Percentiles rank a stretch among this genome's conserved stretches.
Evolutionary conservation across 2,888 invertebrate species (phyloP).

Genomic region (Spilarctia lutea): DNA sequence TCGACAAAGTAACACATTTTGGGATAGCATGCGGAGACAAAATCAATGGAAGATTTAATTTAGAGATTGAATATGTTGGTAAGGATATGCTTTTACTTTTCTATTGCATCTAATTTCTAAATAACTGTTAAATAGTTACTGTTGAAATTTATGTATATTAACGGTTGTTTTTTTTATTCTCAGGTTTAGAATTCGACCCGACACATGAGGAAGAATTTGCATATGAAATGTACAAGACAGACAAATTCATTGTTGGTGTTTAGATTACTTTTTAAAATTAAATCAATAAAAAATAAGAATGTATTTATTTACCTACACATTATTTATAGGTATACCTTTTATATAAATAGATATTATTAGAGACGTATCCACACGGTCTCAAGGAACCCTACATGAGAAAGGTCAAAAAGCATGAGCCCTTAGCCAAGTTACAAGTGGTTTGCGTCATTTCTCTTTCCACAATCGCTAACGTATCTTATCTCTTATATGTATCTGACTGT

Average conservation of each 20-base stretch:
- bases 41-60: slow-evolving; percentile 93
- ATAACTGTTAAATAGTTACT: neutral
- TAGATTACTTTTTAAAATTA: slow-evolving; percentile 59
- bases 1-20: slow-evolving; percentile 89
- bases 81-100: slow-evolving; percentile 34
- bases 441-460: too few species aligned
- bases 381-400: too few species aligned
- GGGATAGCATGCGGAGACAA: slow-evolving; percentile 94
- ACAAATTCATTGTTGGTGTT: slow-evolving; percentile 88
- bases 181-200: slow-evolving; percentile 92
- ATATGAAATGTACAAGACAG: slow-evolving; percentile 96
- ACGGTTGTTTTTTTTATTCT: slow-evolving; percentile 46
- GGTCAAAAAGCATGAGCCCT: too few species aligned
- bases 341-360: too few species aligned
- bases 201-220: slow-evolving; percentile 94
- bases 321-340: too few species aligned
- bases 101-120: neutral
- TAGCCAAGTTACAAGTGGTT: too few species aligned
- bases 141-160: neutral
- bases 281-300: too few species aligned
- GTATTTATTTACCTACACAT: too few species aligned
- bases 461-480: too few species aligned
- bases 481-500: too few species aligned
- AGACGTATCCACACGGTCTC: too few species aligned
- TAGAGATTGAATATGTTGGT: slow-evolving; percentile 95